These are phyloP conservation scores for Vidua macroura DNA, from an alignment of 2,113 vertebrate genomes.

Conservation along the genomic window DNA sequence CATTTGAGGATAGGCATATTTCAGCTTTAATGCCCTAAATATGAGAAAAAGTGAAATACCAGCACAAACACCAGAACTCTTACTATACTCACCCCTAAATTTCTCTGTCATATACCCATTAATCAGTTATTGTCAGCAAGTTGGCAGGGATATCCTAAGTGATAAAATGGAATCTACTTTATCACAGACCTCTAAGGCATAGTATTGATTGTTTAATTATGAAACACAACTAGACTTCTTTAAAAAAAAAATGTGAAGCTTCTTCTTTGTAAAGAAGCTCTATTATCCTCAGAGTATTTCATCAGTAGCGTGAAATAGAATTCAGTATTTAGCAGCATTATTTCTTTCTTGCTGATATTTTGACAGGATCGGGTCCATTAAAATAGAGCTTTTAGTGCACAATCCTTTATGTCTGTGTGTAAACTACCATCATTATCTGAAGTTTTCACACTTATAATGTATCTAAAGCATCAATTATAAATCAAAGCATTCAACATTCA, in stretches of 20 bases:
- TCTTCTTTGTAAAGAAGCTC: not conserved
- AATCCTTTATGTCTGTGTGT: constrained; percentile 46
- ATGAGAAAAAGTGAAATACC: not conserved
- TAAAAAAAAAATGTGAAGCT: not conserved
- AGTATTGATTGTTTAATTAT: constrained; percentile 9
- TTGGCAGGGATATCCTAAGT: not conserved
- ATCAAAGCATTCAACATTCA: constrained; percentile 62
- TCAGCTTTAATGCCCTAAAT: not conserved
- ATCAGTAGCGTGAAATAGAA: not conserved
- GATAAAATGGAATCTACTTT: constrained; percentile 10
- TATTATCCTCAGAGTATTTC: not conserved
- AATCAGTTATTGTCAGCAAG: not conserved
- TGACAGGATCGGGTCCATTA: constrained; percentile 64
- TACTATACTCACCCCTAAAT: not conserved
- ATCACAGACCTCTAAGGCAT: not conserved
- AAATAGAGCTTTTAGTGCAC: constrained; percentile 64
- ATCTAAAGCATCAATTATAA: constrained; percentile 70
- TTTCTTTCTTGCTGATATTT: constrained; percentile 32
- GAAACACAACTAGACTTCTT: not conserved
- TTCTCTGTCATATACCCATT: not conserved
- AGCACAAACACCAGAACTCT: not conserved
- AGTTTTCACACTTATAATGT: constrained; percentile 57
- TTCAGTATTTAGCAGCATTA: constrained; percentile 16
- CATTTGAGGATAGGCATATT: not conserved
- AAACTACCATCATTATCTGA: constrained; percentile 59